A percentile compares a stretch with the other conserved stretches of the same genome.
These are phyloP conservation scores for Hylaeus volcanicus DNA, from an alignment of 1,140 invertebrate species.

Conservation along the genomic window DNA sequence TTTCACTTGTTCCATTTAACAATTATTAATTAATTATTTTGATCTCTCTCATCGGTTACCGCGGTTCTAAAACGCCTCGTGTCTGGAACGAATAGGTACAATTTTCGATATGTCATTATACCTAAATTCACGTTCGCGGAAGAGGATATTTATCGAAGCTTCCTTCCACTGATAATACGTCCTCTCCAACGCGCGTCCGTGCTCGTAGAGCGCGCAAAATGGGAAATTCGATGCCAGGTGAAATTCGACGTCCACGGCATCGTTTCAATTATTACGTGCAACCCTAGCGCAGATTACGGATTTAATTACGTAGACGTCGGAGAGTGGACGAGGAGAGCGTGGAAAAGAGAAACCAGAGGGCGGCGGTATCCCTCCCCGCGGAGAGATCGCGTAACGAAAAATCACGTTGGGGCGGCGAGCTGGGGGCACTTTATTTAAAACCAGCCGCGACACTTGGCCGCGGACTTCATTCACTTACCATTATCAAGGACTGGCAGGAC, in stretches of 20 bases:
- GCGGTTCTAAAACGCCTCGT: too few species aligned
- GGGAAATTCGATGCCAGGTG: slow-evolving; percentile 35
- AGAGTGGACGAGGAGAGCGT: background rate
- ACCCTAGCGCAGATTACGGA: slow-evolving; percentile 30
- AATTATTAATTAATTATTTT: too few species aligned
- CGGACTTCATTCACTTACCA: slow-evolving; percentile 72
- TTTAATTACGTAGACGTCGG: slow-evolving; percentile 36
- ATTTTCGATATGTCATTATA: too few species aligned
- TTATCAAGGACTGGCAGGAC: slow-evolving; percentile 46
- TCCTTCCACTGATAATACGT: slow-evolving; percentile 39
- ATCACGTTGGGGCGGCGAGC: slow-evolving; percentile 49
- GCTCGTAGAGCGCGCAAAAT: too few species aligned
- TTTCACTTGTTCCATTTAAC: too few species aligned
- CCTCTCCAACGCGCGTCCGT: too few species aligned
- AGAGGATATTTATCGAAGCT: too few species aligned
- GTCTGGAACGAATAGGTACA: too few species aligned
- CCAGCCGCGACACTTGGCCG: slow-evolving; percentile 43
- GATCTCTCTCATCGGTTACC: too few species aligned
- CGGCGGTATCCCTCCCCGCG: too few species aligned
- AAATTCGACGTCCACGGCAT: slow-evolving; percentile 33
- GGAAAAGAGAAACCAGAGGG: background rate
- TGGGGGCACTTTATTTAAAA: slow-evolving; percentile 58
- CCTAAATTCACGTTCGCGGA: too few species aligned
- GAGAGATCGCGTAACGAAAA: slow-evolving; percentile 38
- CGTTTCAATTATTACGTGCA: slow-evolving; percentile 36